These are phyloP conservation scores for Drosophila navojoa DNA, from an alignment of 1,140 invertebrate genomes.

Conservation along the genomic window DNA sequence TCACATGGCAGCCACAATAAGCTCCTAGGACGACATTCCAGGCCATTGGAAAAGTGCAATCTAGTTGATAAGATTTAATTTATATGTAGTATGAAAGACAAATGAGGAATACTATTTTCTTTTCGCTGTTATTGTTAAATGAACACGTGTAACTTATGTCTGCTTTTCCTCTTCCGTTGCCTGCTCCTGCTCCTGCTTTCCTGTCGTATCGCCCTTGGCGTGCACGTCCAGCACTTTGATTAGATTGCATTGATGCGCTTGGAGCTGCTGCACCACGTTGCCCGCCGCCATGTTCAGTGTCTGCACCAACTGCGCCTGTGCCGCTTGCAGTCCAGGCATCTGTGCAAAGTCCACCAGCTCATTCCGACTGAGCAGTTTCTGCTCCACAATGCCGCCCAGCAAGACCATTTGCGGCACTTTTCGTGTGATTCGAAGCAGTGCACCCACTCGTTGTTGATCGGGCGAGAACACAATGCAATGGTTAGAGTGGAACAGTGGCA, in stretches of 20 bases:
- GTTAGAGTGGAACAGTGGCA: slow-evolving; percentile 86
- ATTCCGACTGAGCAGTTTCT: slow-evolving; percentile 87
- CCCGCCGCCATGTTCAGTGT: slow-evolving; percentile 87
- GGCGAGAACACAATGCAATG: slow-evolving; percentile 87
- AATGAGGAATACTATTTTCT: slow-evolving; percentile 39
- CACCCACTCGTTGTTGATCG: slow-evolving; percentile 84
- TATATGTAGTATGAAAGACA: slow-evolving; percentile 66
- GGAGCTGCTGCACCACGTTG: slow-evolving; percentile 87
- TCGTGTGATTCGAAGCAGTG: slow-evolving; percentile 86
- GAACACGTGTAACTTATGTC: slow-evolving; percentile 33
- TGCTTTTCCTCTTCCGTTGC: slow-evolving; percentile 39
- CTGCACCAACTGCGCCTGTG: slow-evolving; percentile 87
- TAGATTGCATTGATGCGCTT: slow-evolving; percentile 87
- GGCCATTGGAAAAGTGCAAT: slow-evolving; percentile 83
- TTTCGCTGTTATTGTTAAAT: slow-evolving; percentile 50
- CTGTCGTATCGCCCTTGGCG: slow-evolving; percentile 57
- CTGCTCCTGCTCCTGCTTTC: slow-evolving; percentile 52
- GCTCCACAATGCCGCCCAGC: slow-evolving; percentile 88
- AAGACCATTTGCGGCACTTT: slow-evolving; percentile 87
- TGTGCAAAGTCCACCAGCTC: slow-evolving; percentile 87
- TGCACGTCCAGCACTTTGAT: slow-evolving; percentile 87
- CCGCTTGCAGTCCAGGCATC: slow-evolving; percentile 86
- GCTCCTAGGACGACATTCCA: slow-evolving; percentile 79
- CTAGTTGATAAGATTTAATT: slow-evolving; percentile 59
- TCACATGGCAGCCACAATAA: slow-evolving; percentile 55